These are phyloP conservation scores for Cygnus atratus DNA, from an alignment of 2,113 vertebrate genomes.

Conservation along the genomic window DNA sequence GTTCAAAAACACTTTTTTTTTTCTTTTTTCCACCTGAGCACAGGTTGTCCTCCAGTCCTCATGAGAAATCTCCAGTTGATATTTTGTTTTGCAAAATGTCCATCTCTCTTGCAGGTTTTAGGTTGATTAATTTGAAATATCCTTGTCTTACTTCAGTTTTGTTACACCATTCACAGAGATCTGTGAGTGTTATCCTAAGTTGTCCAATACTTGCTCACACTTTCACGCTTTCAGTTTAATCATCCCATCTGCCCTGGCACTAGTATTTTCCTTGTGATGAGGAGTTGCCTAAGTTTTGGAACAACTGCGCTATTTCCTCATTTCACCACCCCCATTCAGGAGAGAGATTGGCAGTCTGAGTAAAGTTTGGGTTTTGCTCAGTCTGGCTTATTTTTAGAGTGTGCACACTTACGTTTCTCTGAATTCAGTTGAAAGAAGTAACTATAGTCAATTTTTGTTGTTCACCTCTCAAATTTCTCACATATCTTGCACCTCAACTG, in stretches of 20 bases:
- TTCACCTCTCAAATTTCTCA: neutral
- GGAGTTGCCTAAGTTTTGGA: neutral
- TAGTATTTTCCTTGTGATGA: neutral
- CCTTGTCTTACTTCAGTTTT: neutral
- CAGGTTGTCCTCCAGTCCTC: neutral
- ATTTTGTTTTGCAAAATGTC: neutral
- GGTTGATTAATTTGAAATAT: neutral
- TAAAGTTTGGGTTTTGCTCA: neutral
- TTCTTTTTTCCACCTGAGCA: neutral
- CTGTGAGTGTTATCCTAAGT: neutral
- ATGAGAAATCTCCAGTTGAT: neutral
- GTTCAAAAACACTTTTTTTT: neutral
- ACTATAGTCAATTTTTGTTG: neutral
- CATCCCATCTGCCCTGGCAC: neutral
- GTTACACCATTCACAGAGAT: neutral
- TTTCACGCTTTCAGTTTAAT: neutral
- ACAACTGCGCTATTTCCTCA: neutral
- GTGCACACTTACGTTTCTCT: neutral
- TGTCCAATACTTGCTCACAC: accelerated
- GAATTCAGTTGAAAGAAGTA: neutral
- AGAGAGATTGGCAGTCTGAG: neutral
- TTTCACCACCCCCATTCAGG: neutral
- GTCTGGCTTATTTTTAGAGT: neutral
- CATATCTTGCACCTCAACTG: neutral
- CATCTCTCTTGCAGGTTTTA: neutral